These are phyloP conservation scores for Drosophila kohkoa DNA, from an alignment of 1,140 invertebrate species.

Conservation along the genomic window DNA sequence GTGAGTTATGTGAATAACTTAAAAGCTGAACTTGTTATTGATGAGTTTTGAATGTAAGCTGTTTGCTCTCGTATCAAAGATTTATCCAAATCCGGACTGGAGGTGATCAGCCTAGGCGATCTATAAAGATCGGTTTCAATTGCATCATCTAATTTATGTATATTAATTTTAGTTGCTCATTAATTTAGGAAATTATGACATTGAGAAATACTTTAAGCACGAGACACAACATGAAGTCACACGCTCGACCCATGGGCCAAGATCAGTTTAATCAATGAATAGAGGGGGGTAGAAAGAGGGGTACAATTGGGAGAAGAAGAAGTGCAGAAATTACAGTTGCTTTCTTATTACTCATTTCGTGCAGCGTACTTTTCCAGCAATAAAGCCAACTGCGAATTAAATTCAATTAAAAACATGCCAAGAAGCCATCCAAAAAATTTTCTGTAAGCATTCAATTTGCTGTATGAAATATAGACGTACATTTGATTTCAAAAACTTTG, in stretches of 20 bases:
- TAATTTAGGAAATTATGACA: constrained; percentile 2
- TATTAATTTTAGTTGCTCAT: constrained; percentile 17
- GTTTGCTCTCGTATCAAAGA: not conserved
- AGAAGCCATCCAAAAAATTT: constrained; percentile 52
- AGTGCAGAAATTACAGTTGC: constrained; percentile 44
- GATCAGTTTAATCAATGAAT: constrained; percentile 49
- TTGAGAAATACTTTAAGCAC: constrained; percentile 11
- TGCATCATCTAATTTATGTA: not conserved
- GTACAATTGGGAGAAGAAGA: not conserved
- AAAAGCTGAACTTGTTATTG: not conserved
- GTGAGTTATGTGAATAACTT: not conserved
- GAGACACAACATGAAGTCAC: constrained; percentile 34
- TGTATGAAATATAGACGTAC: constrained; percentile 51
- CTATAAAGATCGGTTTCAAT: not conserved
- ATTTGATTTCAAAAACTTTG: constrained; percentile 59
- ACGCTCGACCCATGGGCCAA: constrained; percentile 34
- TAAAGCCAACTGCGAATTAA: constrained; percentile 43
- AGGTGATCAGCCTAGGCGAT: constrained; percentile 13
- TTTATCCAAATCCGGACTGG: not conserved
- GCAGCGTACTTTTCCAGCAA: constrained; percentile 10
- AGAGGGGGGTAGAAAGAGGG: constrained; percentile 1
- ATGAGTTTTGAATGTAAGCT: constrained; percentile 7
- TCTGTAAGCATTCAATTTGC: constrained; percentile 25
- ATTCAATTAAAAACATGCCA: constrained; percentile 70
- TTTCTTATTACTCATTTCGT: constrained; percentile 24